phyloP scores from a whole-genome alignment of 2,888 invertebrate genomes.

The Sarcophaga carnaria region DNA sequence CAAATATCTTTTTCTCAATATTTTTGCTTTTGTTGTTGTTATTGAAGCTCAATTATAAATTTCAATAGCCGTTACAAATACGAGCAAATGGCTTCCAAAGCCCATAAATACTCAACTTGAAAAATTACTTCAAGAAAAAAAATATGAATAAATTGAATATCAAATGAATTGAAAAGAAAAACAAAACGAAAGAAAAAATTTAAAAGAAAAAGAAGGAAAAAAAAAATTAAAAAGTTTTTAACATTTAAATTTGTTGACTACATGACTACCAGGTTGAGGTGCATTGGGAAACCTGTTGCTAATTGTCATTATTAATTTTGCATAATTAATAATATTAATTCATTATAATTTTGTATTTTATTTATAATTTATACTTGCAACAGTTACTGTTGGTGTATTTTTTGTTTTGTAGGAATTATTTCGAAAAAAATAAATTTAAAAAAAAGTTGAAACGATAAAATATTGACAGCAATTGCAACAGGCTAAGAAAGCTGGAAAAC shows the following conservation, averaged over 20 bases:
- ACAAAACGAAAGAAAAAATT: background rate
- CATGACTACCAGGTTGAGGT: background rate
- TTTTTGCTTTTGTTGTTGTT: background rate
- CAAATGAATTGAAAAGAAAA: background rate
- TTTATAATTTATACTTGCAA: background rate
- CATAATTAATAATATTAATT: constrained; percentile 58
- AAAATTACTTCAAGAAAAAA: background rate
- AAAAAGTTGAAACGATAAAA: constrained; percentile 43
- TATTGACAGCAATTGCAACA: constrained; percentile 41
- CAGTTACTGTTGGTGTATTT: constrained; percentile 31
- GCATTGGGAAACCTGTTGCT: constrained; percentile 50
- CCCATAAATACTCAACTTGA: background rate
- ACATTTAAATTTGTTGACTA: no score
- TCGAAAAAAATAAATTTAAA: background rate
- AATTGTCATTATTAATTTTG: constrained; percentile 63
- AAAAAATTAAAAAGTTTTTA: no score
- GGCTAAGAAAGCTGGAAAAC: no score
- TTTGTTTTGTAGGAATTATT: constrained; percentile 42
- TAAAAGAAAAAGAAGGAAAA: no score
- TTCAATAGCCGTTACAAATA: background rate
- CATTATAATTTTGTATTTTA: background rate
- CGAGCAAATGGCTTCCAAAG: background rate
- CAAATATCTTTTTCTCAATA: background rate
- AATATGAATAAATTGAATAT: background rate
- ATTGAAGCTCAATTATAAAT: background rate